phyloP scores from a whole-genome alignment of 2,797 vertebrate species.

The Lemur catta region DNA sequence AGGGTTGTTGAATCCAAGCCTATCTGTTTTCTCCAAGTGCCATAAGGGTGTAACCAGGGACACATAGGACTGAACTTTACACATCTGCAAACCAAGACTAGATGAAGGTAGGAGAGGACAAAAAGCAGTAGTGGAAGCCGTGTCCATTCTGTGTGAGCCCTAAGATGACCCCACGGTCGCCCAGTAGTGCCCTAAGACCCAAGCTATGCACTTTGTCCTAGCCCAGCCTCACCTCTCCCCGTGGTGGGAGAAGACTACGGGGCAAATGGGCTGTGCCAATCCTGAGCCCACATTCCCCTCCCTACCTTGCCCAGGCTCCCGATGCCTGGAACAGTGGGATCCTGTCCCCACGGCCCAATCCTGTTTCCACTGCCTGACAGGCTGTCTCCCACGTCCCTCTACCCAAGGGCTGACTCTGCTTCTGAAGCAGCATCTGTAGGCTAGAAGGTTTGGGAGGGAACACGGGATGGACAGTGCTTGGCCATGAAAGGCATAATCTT shows the following conservation, averaged over 20 bases:
- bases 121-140: background rate
- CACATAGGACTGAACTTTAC: background rate
- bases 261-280: background rate
- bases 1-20: background rate
- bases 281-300: background rate
- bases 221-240: background rate
- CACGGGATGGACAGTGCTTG: background rate
- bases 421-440: too few relatives aligned
- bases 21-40: background rate
- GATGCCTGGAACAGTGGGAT: too few relatives aligned
- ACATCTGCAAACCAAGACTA: background rate
- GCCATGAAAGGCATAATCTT: background rate
- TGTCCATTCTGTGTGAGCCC: background rate
- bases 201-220: background rate
- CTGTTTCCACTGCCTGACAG: background rate
- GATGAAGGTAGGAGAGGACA: background rate
- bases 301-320: background rate
- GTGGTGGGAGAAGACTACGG: background rate
- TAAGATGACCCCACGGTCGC: background rate
- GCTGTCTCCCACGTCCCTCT: background rate
- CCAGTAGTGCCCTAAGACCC: background rate
- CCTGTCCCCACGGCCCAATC: fast-evolving
- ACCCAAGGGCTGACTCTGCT: too few relatives aligned
- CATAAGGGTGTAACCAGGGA: background rate
- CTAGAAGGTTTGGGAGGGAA: background rate